Evolutionary conservation across 2,797 vertebrate species (phyloP).

Genomic region (Helicolenus hilgendorfi): DNA sequence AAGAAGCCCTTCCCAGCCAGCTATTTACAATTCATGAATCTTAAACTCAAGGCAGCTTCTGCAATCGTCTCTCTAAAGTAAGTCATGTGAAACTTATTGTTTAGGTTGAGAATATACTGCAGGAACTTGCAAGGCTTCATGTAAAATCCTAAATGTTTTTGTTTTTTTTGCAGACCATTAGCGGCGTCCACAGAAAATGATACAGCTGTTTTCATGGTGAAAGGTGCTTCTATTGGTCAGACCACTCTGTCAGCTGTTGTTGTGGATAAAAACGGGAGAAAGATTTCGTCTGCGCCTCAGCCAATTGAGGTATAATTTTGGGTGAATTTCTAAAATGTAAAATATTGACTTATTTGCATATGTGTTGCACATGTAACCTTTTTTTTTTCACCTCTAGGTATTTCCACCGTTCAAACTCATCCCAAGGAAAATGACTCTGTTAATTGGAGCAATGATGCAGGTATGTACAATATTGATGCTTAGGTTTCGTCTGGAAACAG

Average conservation of each 20-base stretch:
- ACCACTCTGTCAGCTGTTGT: slow-evolving; percentile 93
- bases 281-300: slow-evolving; percentile 92
- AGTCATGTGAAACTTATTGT: slow-evolving; percentile 76
- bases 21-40: slow-evolving; percentile 94
- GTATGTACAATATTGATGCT: slow-evolving; percentile 76
- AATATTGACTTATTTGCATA: background rate
- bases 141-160: background rate
- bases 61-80: slow-evolving; percentile 94
- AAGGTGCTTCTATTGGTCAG: slow-evolving; percentile 93
- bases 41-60: slow-evolving; percentile 94
- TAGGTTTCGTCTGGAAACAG: background rate
- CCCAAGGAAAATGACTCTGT: slow-evolving; percentile 94
- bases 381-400: slow-evolving; percentile 87
- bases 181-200: slow-evolving; percentile 91
- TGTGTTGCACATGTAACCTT: background rate
- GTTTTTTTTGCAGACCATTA: slow-evolving; percentile 86
- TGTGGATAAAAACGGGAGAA: slow-evolving; percentile 90
- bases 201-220: slow-evolving; percentile 92
- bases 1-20: slow-evolving; percentile 94
- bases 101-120: background rate
- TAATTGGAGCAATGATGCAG: slow-evolving; percentile 96
- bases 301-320: slow-evolving; percentile 93
- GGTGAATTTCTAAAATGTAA: background rate
- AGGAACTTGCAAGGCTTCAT: background rate
- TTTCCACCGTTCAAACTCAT: slow-evolving; percentile 96